A percentile compares a stretch with the other conserved stretches of the same genome.
phyloP scores from a whole-genome alignment of 1,140 invertebrate species.

The Bombyx mori region DNA sequence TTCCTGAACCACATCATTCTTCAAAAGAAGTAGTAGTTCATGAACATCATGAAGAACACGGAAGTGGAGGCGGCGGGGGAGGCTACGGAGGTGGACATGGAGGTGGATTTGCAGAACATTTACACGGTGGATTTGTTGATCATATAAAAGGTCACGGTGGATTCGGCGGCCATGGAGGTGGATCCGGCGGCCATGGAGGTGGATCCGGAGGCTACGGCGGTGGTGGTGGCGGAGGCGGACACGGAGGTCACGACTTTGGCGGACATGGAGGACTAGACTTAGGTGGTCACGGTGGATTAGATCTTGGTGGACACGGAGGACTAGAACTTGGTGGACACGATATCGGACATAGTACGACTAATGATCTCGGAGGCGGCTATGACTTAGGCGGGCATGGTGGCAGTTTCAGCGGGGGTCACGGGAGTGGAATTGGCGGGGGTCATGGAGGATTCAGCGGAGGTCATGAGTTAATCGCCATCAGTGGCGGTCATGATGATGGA shows the following conservation, averaged over 20 bases:
- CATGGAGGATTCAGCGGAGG: conserved; percentile 28
- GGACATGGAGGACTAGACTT: conserved; percentile 24
- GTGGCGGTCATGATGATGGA: conserved; percentile 20
- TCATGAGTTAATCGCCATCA: conserved; percentile 22
- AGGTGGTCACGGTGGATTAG: conserved; percentile 26
- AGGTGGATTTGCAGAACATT: conserved; percentile 21
- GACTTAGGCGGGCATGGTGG: conserved; percentile 13
- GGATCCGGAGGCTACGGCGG: conserved; percentile 13
- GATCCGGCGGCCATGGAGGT: conserved; percentile 21
- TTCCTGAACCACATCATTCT: conserved; percentile 52
- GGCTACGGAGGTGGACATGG: conserved; percentile 19
- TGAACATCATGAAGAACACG: conserved; percentile 39
- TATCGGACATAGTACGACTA: conserved; percentile 8
- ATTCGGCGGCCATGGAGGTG: conserved; percentile 15
- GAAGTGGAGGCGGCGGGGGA: conserved; percentile 15
- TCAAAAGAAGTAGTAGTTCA: conserved; percentile 53
- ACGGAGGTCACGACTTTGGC: conserved; percentile 14
- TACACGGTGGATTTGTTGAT: conserved; percentile 12
- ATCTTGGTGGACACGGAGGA: conserved; percentile 19
- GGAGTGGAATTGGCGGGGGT: conserved; percentile 19
- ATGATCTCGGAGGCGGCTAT: conserved; percentile 16
- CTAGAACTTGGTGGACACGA: conserved; percentile 21
- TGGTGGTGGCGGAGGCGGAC: conserved; percentile 9
- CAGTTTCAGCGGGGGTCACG: conserved; percentile 8
- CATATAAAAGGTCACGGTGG: conserved; percentile 23